Evolutionary conservation across 92 coral and sea anemone genomes (phyloP).

Genomic region (Epizoanthus rinbou): DNA sequence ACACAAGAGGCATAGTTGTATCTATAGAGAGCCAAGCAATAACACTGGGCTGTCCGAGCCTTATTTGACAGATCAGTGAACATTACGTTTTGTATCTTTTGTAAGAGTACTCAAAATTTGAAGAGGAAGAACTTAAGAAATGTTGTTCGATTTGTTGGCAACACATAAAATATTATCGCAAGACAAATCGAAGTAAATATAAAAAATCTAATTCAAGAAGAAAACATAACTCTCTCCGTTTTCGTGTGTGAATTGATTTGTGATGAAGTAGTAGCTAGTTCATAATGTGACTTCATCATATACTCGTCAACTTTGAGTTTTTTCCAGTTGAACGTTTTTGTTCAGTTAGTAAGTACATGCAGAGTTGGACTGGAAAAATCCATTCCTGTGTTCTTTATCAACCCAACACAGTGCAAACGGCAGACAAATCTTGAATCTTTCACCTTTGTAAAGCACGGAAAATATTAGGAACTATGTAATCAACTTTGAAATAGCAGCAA

Average conservation of each 20-base stretch:
- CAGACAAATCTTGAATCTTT: too few species aligned
- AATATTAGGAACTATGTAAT: too few species aligned
- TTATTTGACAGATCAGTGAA: not conserved
- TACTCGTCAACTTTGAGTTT: not conserved
- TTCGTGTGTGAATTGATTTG: too few species aligned
- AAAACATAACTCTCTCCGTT: not conserved
- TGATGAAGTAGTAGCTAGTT: not conserved
- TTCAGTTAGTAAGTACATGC: too few species aligned
- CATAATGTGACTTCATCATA: not conserved
- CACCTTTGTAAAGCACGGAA: too few species aligned
- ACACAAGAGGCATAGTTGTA: too few species aligned
- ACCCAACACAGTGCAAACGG: too few species aligned
- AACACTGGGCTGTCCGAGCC: not conserved
- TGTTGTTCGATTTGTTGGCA: conserved; percentile 28
- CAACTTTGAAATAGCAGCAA: too few species aligned
- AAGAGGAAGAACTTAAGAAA: not conserved
- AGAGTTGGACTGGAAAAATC: too few species aligned
- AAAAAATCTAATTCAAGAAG: not conserved
- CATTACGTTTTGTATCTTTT: not conserved
- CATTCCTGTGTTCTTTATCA: too few species aligned
- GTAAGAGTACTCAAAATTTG: not conserved
- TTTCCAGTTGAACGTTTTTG: too few species aligned
- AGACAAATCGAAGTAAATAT: conserved; percentile 21
- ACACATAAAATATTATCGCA: not conserved
- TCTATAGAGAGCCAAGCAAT: not conserved